Percentiles rank a stretch among this genome's conserved stretches.
These are phyloP conservation scores for Mycalesis mineus DNA, from an alignment of 2,888 invertebrate genomes.

Conservation along the genomic window DNA sequence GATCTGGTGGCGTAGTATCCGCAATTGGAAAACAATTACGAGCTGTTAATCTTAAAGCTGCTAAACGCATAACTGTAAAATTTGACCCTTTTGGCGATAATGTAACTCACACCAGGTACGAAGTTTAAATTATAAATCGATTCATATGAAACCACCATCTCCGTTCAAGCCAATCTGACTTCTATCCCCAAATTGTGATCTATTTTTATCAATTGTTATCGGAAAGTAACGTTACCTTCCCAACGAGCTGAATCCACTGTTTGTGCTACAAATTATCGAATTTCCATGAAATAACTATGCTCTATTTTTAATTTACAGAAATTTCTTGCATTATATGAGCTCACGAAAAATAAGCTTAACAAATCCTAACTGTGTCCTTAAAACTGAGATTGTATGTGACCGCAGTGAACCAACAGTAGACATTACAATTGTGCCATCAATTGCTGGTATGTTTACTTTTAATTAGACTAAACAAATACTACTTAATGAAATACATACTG, in stretches of 20 bases:
- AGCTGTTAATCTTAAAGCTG: constrained; percentile 85
- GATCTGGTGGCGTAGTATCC: constrained; percentile 83
- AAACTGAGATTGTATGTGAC: constrained; percentile 87
- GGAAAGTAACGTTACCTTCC: too few species aligned
- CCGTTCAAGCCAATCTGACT: background rate
- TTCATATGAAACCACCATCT: background rate
- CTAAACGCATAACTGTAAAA: constrained; percentile 85
- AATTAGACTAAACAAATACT: constrained; percentile 18
- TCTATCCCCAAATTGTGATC: background rate
- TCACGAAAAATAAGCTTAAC: constrained; percentile 81
- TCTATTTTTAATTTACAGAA: constrained; percentile 21
- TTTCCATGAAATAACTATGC: background rate
- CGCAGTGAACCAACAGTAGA: constrained; percentile 85
- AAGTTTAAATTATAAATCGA: background rate
- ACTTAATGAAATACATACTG: background rate
- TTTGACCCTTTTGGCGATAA: constrained; percentile 91
- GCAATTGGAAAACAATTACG: constrained; percentile 86
- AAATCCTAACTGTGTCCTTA: constrained; percentile 86
- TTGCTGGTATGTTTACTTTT: constrained; percentile 65
- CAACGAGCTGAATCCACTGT: too few species aligned
- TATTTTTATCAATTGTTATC: background rate
- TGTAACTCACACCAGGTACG: constrained; percentile 80
- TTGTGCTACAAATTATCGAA: background rate
- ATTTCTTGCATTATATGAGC: constrained; percentile 32
- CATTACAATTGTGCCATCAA: constrained; percentile 71